Conservation (phyloP, 1,140 invertebrate genomes). For the Tyrophagus putrescentiae region DNA sequence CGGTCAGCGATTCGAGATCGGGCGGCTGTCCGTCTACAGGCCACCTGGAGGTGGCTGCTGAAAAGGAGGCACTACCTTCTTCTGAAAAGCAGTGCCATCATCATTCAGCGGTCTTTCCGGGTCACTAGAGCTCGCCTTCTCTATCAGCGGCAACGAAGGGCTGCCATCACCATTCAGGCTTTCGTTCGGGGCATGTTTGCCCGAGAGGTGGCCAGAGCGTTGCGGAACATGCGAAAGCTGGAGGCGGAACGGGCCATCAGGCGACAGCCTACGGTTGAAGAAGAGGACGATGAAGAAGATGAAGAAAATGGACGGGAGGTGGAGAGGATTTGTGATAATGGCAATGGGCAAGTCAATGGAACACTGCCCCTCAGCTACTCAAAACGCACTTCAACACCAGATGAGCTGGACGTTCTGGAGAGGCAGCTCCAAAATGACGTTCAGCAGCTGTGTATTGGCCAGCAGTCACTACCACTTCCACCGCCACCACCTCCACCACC, state of each 20-base stretch:
- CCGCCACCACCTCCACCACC: no score
- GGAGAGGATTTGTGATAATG: background rate
- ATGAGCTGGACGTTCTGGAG: constrained; percentile 8
- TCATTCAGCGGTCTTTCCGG: constrained; percentile 68
- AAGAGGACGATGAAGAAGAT: constrained; percentile 27
- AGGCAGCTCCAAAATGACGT: background rate
- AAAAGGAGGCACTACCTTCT: constrained; percentile 51
- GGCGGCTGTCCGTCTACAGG: constrained; percentile 64
- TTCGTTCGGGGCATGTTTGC: constrained; percentile 70
- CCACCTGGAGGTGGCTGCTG: constrained; percentile 48
- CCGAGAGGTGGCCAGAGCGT: constrained; percentile 55
- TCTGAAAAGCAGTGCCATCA: constrained; percentile 52
- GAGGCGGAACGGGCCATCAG: constrained; percentile 45
- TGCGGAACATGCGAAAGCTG: constrained; percentile 73
- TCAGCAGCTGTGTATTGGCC: background rate
- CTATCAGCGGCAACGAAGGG: constrained; percentile 63
- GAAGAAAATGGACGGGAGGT: constrained; percentile 16
- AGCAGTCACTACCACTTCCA: constrained; percentile 3
- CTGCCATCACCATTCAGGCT: constrained; percentile 77
- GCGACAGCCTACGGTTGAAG: background rate
- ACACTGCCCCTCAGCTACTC: constrained; percentile 13
- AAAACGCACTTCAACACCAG: constrained; percentile 10
- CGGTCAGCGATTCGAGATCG: constrained; percentile 49
- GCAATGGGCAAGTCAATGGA: background rate
- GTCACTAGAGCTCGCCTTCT: constrained; percentile 67